Evolutionary conservation across 2,113 vertebrate species (phyloP).

Genomic region (Neodontobutis hainanensis): DNA sequence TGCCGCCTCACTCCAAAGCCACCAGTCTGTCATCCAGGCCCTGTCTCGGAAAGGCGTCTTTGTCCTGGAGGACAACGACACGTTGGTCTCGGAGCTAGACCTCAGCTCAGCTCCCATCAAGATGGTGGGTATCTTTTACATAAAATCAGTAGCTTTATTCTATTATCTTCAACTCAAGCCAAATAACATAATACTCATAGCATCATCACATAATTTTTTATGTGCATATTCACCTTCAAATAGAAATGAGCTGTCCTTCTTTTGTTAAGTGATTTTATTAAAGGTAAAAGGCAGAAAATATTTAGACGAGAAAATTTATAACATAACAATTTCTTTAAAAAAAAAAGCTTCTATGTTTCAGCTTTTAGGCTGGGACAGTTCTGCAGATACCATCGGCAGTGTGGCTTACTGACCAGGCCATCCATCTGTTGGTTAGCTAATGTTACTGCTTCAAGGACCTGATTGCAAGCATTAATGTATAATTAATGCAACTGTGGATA

Average conservation of each 20-base stretch:
- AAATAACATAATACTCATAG: too few relatives aligned
- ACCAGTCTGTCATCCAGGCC: conserved; percentile 90
- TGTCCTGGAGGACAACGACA: conserved; percentile 89
- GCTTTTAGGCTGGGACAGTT: too few relatives aligned
- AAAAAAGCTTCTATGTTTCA: too few relatives aligned
- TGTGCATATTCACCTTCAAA: too few relatives aligned
- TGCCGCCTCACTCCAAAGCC: conserved; percentile 84
- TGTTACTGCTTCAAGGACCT: conserved; percentile 21
- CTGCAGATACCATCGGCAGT: conserved; percentile 3
- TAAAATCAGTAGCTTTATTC: background rate
- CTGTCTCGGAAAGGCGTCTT: conserved; percentile 91
- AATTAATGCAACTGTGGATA: conserved; percentile 28
- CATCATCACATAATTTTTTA: too few relatives aligned
- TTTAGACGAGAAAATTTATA: too few relatives aligned
- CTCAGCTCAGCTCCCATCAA: conserved; percentile 88
- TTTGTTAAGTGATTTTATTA: too few relatives aligned
- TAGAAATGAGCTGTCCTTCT: too few relatives aligned
- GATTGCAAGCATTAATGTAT: conserved; percentile 18
- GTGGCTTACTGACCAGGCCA: conserved; percentile 11
- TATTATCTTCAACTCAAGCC: background rate
- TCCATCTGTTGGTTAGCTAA: conserved; percentile 28
- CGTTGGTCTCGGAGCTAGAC: conserved; percentile 86
- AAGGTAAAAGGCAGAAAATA: too few relatives aligned
- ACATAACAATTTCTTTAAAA: too few relatives aligned
- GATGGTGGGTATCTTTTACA: conserved; percentile 83